Conservation (phyloP, 2,797 vertebrate genomes). For the Anguilla marmorata region DNA sequence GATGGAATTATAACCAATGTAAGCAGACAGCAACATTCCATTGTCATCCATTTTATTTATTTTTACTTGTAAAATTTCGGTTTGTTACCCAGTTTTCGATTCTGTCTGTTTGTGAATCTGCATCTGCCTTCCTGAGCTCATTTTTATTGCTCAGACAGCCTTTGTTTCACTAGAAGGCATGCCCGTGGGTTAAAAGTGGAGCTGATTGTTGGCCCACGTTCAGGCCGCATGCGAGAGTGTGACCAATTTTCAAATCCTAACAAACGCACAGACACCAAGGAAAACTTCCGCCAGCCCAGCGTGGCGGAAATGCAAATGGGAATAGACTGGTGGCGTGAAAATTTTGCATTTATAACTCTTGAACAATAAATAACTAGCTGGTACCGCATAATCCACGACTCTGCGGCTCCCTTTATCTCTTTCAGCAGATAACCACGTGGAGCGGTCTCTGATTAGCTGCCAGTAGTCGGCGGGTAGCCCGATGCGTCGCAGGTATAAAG, state of each 20-base stretch:
- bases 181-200: constrained; percentile 6
- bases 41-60: background rate
- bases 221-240: background rate
- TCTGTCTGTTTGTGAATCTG: background rate
- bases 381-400: constrained; percentile 16
- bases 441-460: constrained; percentile 12
- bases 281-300: background rate
- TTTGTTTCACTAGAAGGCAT: constrained; percentile 24
- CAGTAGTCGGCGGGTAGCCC: constrained; percentile 1
- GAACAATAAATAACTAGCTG: constrained; percentile 33
- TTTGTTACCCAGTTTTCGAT: background rate
- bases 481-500: constrained; percentile 22
- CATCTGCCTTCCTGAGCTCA: background rate
- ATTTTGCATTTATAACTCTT: constrained; percentile 24
- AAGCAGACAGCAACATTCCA: background rate
- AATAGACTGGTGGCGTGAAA: constrained; percentile 18
- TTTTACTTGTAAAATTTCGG: background rate
- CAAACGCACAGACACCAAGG: constrained; percentile 17
- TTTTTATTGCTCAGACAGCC: constrained; percentile 28
- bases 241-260: constrained; percentile 32
- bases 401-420: constrained; percentile 2
- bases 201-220: constrained; percentile 7
- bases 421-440: constrained; percentile 6
- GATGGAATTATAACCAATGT: background rate
- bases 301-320: background rate